Evolutionary conservation across 1,140 invertebrate species (phyloP).

Genomic region (Dinothrombium tinctorium): DNA sequence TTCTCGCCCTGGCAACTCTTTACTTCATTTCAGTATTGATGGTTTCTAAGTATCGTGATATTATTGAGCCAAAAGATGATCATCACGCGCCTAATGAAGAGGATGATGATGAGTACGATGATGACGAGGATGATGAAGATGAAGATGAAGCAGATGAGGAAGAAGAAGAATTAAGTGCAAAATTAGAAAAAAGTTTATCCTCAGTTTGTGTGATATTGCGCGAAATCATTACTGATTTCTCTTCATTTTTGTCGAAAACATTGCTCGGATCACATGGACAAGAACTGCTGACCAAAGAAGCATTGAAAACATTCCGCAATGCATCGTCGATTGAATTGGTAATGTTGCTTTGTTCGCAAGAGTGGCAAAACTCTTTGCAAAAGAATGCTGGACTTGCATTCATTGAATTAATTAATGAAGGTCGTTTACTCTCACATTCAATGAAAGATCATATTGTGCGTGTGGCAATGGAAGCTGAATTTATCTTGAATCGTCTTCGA

Average conservation of each 20-base stretch:
- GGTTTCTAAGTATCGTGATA: conserved; percentile 83
- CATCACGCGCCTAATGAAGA: conserved; percentile 33
- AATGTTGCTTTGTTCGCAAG: conserved; percentile 95
- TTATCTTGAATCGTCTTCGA: conserved; percentile 91
- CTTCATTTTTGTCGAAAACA: conserved; percentile 90
- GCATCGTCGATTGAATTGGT: conserved; percentile 56
- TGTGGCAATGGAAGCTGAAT: conserved; percentile 99
- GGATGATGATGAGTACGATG: background rate
- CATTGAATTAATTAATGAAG: conserved; percentile 98
- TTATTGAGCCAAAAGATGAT: conserved; percentile 24
- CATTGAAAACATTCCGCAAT: conserved; percentile 10
- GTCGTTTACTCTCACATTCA: conserved; percentile 82
- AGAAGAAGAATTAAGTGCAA: conserved; percentile 6
- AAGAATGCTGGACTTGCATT: conserved; percentile 97
- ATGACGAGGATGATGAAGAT: background rate
- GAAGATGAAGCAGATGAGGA: background rate
- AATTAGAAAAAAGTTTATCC: conserved; percentile 11
- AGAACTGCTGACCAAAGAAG: conserved; percentile 79
- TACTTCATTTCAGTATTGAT: conserved; percentile 98
- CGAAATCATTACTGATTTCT: conserved; percentile 98
- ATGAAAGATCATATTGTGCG: conserved; percentile 98
- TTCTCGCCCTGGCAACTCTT: conserved; percentile 89
- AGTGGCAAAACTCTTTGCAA: conserved; percentile 98
- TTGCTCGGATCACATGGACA: conserved; percentile 95
- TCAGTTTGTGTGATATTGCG: conserved; percentile 21